Evolutionary conservation across 2,888 invertebrate species (phyloP).

Genomic region (Cataglyphis rosenhaueri): DNA sequence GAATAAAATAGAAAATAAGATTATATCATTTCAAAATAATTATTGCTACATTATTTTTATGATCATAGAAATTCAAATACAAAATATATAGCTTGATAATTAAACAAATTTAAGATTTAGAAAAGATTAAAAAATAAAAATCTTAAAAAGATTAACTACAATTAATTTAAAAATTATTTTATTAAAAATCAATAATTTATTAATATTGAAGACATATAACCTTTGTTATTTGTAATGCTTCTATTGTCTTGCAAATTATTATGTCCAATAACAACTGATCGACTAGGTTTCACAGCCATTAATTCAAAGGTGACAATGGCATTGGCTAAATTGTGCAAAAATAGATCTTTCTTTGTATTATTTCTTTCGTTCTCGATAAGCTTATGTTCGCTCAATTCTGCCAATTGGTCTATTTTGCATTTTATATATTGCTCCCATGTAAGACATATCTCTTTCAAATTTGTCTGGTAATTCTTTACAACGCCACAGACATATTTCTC

Average conservation of each 20-base stretch:
- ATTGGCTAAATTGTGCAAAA: slow-evolving; percentile 88
- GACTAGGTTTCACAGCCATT: slow-evolving; percentile 89
- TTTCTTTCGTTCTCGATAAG: slow-evolving; percentile 87
- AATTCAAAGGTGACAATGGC: slow-evolving; percentile 90
- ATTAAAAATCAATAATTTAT: slow-evolving; percentile 22
- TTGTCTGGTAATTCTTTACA: slow-evolving; percentile 87
- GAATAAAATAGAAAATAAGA: background rate
- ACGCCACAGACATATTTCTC: slow-evolving; percentile 87
- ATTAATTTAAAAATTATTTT: slow-evolving; percentile 46
- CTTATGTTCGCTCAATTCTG: slow-evolving; percentile 88
- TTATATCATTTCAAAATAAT: background rate
- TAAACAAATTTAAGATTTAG: background rate
- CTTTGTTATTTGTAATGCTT: slow-evolving; percentile 87
- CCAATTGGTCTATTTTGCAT: slow-evolving; percentile 72
- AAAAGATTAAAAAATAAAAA: background rate
- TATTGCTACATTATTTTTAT: background rate
- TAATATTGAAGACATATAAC: slow-evolving; percentile 82
- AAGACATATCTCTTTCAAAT: slow-evolving; percentile 86
- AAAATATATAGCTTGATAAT: background rate
- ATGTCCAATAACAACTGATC: slow-evolving; percentile 87
- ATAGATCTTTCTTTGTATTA: slow-evolving; percentile 85
- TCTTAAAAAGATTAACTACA: background rate
- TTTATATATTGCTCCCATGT: slow-evolving; percentile 86
- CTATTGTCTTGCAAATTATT: slow-evolving; percentile 82
- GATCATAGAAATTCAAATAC: background rate